Base-by-base conservation (phyloP, 2,113 vertebrate species). In the Tympanuchus pallidicinctus region DNA sequence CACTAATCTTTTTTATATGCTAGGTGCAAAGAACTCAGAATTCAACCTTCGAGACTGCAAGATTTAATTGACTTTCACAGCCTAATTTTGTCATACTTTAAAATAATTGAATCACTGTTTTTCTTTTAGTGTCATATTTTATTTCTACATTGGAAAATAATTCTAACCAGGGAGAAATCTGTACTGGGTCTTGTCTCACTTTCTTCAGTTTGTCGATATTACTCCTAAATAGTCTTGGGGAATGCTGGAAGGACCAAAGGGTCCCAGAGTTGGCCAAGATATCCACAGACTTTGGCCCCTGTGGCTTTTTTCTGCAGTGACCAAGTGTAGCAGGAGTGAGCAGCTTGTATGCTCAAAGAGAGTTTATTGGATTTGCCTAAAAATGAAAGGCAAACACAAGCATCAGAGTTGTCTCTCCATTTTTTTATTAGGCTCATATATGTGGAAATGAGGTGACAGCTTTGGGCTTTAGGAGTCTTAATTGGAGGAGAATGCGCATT, bases 251-350 rank as follows among this genome's bases (percentile, higher is more conserved):
- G 27, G 64, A 5, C 24, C 59, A 2, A 1, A 9, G 54, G 18
- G 34, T 24, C 5, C 43, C 50, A 18, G 3, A 63, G 21, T 7
- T 27, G 57, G 57, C 75, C 80, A 3, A 7, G 59, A 4, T 2
- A 15, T 12, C 22, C 4, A 0, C 10, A 8, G 10, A 2, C 16
- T 0, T 10, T 34, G 60, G 32, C 54, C 45, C 11, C 12, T 7
- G 0, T 5, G 34, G 18, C 34, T 16, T 27, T 34, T 1, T 8
- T 5, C 52, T 54, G 21, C 6, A 19, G 1, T 18, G 28, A 1
- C 6, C 50, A 14, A 42, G 10, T 10, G 28, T 4, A 34, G 45
- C 48, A 50, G 36, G 40, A 13, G 27, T 27, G 30, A 22, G 13
- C 78, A 5, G 43, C 42, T 21, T 28, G 27, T 6, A 40, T 32